phyloP scores from a whole-genome alignment of 1,140 invertebrate genomes.

The Scylla paramamosain region DNA sequence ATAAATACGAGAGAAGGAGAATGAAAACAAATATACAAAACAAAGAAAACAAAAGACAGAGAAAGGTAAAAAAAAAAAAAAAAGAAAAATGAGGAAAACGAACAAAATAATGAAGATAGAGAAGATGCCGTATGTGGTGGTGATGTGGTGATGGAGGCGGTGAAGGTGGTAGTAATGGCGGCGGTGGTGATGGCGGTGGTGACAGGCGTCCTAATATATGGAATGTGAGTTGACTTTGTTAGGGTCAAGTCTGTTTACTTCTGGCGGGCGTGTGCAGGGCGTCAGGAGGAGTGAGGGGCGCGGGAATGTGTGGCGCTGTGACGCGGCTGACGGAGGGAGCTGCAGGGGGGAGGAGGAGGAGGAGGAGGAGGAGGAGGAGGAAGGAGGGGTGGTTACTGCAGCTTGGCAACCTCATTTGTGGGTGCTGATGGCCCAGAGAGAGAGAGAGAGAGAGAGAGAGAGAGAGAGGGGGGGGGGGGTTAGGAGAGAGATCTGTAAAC shows the following conservation, averaged over 20 bases:
- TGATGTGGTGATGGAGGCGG: too few relatives aligned
- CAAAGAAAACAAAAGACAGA: background rate
- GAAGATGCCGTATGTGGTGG: too few relatives aligned
- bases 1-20: background rate
- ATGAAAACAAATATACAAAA: background rate
- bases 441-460: slow-evolving; percentile 18
- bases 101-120: too few relatives aligned
- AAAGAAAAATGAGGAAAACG: too few relatives aligned
- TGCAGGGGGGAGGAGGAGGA: too few relatives aligned
- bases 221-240: background rate
- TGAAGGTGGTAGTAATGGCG: background rate
- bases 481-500: background rate
- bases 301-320: background rate
- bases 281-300: background rate
- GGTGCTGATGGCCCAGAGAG: background rate
- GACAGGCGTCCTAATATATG: background rate
- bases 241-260: background rate
- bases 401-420: background rate
- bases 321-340: too few relatives aligned
- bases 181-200: background rate
- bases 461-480: background rate
- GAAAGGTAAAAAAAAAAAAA: too few relatives aligned
- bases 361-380: background rate
- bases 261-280: background rate
- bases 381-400: background rate